These are phyloP conservation scores for Notodromas monacha DNA, from an alignment of 2,888 invertebrate genomes.

Conservation along the genomic window DNA sequence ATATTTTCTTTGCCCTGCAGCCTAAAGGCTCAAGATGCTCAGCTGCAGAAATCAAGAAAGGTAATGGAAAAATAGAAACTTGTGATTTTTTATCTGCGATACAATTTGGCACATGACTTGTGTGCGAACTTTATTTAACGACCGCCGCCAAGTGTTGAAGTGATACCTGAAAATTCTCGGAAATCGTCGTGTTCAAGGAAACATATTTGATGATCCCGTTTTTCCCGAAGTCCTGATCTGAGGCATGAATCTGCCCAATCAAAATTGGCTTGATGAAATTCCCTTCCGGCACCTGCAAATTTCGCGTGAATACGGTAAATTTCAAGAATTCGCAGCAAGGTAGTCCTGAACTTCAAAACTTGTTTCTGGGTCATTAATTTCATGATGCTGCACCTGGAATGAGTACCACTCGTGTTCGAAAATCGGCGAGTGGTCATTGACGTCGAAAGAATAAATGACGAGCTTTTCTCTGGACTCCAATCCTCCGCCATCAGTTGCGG, in stretches of 20 bases:
- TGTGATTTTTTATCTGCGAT: too few relatives aligned
- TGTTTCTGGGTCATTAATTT: too few relatives aligned
- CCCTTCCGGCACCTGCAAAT: conserved; percentile 19
- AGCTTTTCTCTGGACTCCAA: conserved; percentile 32
- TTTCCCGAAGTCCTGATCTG: conserved; percentile 40
- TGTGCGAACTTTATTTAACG: too few relatives aligned
- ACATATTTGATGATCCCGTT: conserved; percentile 45
- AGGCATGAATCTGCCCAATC: conserved; percentile 39
- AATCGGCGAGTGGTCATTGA: conserved; percentile 50
- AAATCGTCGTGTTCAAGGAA: conserved; percentile 12
- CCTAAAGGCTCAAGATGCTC: too few relatives aligned
- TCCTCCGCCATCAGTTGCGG: conserved; percentile 39
- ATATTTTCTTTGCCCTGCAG: too few relatives aligned
- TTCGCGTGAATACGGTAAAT: too few relatives aligned
- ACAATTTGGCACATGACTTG: too few relatives aligned
- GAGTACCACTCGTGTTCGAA: conserved; percentile 50
- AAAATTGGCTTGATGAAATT: conserved; percentile 14
- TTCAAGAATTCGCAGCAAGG: too few relatives aligned
- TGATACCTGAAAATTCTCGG: conserved; percentile 11
- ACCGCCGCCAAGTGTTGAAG: too few relatives aligned
- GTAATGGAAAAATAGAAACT: too few relatives aligned
- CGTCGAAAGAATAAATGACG: conserved; percentile 27
- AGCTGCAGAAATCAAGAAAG: too few relatives aligned
- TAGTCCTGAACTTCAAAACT: too few relatives aligned
- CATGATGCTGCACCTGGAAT: conserved; percentile 42